A percentile compares a stretch with the other conserved stretches of the same genome.
These are phyloP conservation scores for Eubucco bourcierii DNA, from an alignment of 2,113 vertebrate genomes.

Conservation along the genomic window DNA sequence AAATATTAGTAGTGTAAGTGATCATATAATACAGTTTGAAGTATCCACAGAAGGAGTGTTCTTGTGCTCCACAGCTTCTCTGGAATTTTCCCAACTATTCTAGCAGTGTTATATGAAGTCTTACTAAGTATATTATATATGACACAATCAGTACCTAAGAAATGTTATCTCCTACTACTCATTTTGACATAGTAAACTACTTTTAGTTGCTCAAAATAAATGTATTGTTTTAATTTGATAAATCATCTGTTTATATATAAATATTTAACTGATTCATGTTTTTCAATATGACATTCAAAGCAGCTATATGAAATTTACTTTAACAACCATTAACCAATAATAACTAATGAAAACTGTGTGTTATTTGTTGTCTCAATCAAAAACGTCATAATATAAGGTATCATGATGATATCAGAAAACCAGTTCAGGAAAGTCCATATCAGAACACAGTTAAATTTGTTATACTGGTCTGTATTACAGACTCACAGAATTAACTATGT, in stretches of 20 bases:
- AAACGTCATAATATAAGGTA: fast-evolving
- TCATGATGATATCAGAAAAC: not conserved
- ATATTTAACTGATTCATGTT: not conserved
- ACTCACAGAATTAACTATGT: too few relatives aligned
- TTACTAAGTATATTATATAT: not conserved
- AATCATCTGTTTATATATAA: not conserved
- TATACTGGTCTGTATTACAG: not conserved
- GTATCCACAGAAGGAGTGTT: not conserved
- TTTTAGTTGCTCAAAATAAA: not conserved
- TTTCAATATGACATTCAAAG: not conserved
- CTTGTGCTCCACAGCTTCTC: not conserved
- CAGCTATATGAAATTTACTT: not conserved
- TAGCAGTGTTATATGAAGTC: not conserved
- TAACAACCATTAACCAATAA: not conserved
- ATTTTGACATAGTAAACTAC: not conserved
- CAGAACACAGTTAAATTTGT: not conserved
- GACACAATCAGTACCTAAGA: not conserved
- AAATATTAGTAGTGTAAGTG: not conserved
- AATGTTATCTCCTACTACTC: not conserved
- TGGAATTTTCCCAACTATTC: fast-evolving
- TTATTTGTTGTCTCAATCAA: not conserved
- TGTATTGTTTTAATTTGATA: not conserved
- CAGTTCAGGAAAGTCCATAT: not conserved
- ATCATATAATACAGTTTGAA: not conserved
- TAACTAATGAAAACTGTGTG: not conserved